phyloP scores from a whole-genome alignment of 2,888 invertebrate genomes.

The Salticus scenicus region DNA sequence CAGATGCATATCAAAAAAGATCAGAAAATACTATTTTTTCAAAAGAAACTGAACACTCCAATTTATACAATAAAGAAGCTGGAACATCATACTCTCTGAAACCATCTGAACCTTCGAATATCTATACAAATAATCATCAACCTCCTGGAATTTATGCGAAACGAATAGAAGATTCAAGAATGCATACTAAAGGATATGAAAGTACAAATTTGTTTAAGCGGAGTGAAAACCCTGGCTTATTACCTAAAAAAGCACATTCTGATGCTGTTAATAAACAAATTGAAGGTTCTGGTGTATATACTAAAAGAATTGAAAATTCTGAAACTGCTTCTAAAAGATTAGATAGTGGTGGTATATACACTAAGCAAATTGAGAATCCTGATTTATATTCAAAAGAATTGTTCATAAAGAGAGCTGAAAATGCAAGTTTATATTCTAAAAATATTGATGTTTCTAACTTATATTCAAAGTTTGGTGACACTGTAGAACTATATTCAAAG shows the following conservation, averaged over 20 bases:
- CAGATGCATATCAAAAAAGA: slow-evolving; percentile 2
- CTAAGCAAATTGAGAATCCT: slow-evolving; percentile 14
- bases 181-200: slow-evolving; percentile 44
- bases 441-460: slow-evolving; percentile 11
- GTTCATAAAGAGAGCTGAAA: slow-evolving; percentile 17
- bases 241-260: slow-evolving; percentile 13
- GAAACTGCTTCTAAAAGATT: slow-evolving; percentile 35
- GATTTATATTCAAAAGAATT: neutral
- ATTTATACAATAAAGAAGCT: neutral
- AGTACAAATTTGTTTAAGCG: slow-evolving; percentile 37
- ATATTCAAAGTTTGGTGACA: neutral
- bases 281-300: slow-evolving; percentile 25
- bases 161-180: slow-evolving; percentile 31
- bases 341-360: slow-evolving; percentile 26
- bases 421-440: slow-evolving; percentile 15
- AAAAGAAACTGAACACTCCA: neutral
- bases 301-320: slow-evolving; percentile 35
- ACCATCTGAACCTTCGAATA: slow-evolving; percentile 23
- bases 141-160: slow-evolving; percentile 43
- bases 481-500: neutral
- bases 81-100: slow-evolving; percentile 12
- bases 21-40: neutral
- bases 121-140: slow-evolving; percentile 34
- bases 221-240: slow-evolving; percentile 28
- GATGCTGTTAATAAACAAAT: slow-evolving; percentile 20